Percentiles rank a stretch among this genome's conserved stretches.
Evolutionary conservation across 1,140 invertebrate genomes (phyloP).

Genomic region (Caenorhabditis tropicalis): DNA sequence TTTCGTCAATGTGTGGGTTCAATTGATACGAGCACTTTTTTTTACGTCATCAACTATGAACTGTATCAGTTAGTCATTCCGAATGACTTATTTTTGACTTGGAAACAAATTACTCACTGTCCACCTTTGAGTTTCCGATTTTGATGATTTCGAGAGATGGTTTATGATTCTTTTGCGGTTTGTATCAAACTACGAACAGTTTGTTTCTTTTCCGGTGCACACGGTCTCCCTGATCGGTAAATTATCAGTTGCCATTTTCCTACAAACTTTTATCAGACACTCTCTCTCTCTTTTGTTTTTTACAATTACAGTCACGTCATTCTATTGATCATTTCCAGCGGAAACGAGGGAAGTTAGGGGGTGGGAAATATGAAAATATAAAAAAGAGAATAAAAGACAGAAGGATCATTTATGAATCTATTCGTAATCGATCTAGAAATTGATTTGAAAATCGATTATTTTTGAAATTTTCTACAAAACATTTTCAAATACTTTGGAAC

Average conservation of each 20-base stretch:
- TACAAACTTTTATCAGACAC: background rate
- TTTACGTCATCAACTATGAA: background rate
- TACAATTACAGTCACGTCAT: background rate
- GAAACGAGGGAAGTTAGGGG: background rate
- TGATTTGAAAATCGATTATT: too few relatives aligned
- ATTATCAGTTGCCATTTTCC: background rate
- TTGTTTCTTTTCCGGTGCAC: background rate
- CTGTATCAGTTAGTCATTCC: background rate
- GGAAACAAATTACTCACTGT: background rate
- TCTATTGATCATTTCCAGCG: background rate
- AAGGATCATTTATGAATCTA: background rate
- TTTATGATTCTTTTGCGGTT: background rate
- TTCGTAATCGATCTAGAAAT: background rate
- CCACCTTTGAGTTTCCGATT: background rate
- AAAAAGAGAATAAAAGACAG: background rate
- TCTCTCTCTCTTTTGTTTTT: background rate
- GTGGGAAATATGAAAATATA: background rate
- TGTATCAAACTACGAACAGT: background rate
- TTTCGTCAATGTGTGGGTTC: background rate
- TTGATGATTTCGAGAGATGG: background rate
- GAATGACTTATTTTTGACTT: constrained; percentile 11
- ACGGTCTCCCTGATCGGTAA: background rate
- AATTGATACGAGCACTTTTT: background rate
- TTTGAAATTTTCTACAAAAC: too few relatives aligned
- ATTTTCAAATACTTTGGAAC: too few relatives aligned